Evolutionary conservation across 2,113 vertebrate species (phyloP), one percentile per base, ranked within the genome.

Genomic region (Rana temporaria): DNA sequence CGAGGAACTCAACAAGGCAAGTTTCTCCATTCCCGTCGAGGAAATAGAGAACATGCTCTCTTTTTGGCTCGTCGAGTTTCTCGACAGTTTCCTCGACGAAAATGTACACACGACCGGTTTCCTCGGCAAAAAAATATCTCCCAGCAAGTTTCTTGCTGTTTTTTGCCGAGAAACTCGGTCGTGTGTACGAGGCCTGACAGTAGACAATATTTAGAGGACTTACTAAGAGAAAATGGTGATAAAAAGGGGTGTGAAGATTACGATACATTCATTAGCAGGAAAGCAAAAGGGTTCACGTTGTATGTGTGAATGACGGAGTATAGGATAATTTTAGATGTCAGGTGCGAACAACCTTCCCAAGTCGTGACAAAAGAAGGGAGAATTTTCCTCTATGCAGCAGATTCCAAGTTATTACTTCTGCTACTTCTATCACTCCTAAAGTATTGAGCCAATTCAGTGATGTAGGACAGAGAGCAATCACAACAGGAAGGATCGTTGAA

Each of bases 181-280:
- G n/a, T n/a, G n/a, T n/a, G n/a, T n/a, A n/a, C n/a, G n/a, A n/a
- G n/a, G n/a, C n/a, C n/a, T n/a, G n/a, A 20, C 26, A 52, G 12
- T 11, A 72, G 52, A 42, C 19, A 22, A 62, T 20, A 59, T 74
- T 72, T 72, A 20, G n/a, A 68, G 77, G 26, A 53, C 42, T 57
- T 15, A 68, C 64, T 67, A 68, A 74, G 69, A 19, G n/a, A 52
- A 69, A 53, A 82, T 32, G 12, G 69, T 66, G 52, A 32, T 79
- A 48, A 56, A 85, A 84, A 22, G 32, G 85, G 80, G 69, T 71
- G 87, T 42, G 42, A 84, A 55, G 70, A 65, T 84, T 24, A 59
- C 78, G 80, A 84, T 62, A 85, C 87, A 88, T 85, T 85, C 30
- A 75, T 56, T 77, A 42, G 26, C 34, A 84, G 84, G 12, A 55